Percentiles rank a stretch among this genome's conserved stretches.
Conservation (phyloP, 2,888 invertebrate species). For the Criorhina ranunculi region DNA sequence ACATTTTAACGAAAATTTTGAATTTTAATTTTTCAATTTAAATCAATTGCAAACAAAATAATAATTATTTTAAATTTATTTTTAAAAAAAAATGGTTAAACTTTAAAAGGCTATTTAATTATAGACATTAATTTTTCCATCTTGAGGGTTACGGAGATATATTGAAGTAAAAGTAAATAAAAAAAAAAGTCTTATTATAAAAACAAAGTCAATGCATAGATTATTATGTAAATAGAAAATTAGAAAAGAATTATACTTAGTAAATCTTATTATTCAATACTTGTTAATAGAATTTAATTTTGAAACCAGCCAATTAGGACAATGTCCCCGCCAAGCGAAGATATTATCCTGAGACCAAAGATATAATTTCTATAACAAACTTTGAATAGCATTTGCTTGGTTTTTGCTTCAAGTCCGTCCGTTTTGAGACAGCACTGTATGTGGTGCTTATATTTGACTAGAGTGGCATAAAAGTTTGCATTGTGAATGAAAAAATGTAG, state of each 20-base stretch:
- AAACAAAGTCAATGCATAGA: neutral
- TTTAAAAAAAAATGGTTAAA: neutral
- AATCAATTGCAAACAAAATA: neutral
- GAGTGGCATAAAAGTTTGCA: neutral
- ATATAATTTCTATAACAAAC: slow-evolving; percentile 19
- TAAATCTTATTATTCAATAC: slow-evolving; percentile 14
- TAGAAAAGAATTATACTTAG: neutral
- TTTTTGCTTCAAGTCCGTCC: slow-evolving; percentile 10
- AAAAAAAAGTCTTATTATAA: neutral
- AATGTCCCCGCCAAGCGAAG: neutral
- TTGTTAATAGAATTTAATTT: slow-evolving; percentile 26
- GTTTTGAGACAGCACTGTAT: neutral
- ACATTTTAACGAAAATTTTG: neutral
- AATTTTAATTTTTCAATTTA: neutral
- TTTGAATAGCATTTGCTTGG: neutral
- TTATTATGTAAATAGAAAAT: slow-evolving; percentile 27
- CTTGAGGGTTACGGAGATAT: neutral
- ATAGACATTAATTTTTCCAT: neutral
- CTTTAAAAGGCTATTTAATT: neutral
- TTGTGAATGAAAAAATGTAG: neutral
- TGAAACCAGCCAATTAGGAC: slow-evolving; percentile 38
- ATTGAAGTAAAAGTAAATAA: neutral
- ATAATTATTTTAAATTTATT: neutral
- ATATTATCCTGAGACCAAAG: slow-evolving; percentile 3
- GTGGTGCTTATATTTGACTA: neutral